These are phyloP conservation scores for Strigamia crassipes DNA, from an alignment of 2,888 invertebrate species.

Conservation along the genomic window DNA sequence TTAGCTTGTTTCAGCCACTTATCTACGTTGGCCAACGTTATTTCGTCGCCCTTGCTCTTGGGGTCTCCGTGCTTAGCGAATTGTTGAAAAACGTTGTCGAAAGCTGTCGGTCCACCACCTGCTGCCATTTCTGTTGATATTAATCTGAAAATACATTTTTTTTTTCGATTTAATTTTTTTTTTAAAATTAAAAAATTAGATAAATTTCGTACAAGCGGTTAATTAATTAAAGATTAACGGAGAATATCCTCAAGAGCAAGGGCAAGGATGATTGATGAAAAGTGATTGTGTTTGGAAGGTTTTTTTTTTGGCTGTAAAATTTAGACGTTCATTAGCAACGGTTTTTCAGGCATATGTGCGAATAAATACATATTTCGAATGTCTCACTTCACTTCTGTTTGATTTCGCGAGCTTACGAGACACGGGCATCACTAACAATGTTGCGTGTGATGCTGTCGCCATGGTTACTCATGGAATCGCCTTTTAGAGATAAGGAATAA, in stretches of 20 bases:
- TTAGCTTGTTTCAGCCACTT: constrained; percentile 94
- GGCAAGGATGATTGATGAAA: background rate
- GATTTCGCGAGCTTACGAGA: background rate
- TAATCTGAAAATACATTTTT: background rate
- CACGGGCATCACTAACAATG: background rate
- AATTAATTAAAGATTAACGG: background rate
- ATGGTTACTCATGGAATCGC: background rate
- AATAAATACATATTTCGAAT: background rate
- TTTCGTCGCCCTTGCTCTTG: constrained; percentile 81
- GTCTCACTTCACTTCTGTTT: background rate
- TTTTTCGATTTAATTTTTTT: background rate
- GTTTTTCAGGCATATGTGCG: background rate
- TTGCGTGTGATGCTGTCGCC: background rate
- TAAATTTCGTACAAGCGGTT: background rate
- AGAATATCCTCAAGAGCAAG: constrained; percentile 20
- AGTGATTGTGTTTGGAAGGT: background rate
- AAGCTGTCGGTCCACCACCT: constrained; percentile 29
- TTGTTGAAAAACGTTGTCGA: constrained; percentile 14
- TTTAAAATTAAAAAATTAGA: background rate
- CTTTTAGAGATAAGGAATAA: background rate
- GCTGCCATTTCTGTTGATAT: constrained; percentile 2
- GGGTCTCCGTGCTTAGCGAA: constrained; percentile 86
- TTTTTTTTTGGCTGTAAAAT: background rate
- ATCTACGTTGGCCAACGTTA: constrained; percentile 86
- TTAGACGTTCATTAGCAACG: constrained; percentile 13